Conservation (phyloP, 2,888 invertebrate genomes). For the Metacarcinus magister region DNA sequence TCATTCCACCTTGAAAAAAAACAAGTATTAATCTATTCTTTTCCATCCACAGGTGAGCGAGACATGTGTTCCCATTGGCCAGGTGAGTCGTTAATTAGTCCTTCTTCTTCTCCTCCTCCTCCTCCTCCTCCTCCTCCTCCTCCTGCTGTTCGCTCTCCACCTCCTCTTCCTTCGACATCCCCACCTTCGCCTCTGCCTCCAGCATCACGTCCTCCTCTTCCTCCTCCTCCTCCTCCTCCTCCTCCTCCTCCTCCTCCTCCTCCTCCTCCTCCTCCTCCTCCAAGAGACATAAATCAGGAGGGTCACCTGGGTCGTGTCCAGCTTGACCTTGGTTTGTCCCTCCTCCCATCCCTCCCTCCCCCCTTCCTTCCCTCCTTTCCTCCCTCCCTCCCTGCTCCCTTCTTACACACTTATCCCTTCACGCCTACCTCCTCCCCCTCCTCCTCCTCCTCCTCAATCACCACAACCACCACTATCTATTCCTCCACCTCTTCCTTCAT, state of each 20-base stretch:
- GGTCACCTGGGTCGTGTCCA: slow-evolving; percentile 45
- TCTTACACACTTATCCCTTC: background rate
- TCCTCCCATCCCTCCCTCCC: background rate
- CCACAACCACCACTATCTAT: too few relatives aligned
- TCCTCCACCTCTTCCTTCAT: background rate
- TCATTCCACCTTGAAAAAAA: background rate
- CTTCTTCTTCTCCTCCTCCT: background rate
- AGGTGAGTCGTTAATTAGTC: slow-evolving; percentile 20
- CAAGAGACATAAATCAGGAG: background rate
- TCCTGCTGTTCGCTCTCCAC: too few relatives aligned
- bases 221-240: background rate
- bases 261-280: background rate
- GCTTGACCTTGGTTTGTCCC: background rate
- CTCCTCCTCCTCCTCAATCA: background rate
- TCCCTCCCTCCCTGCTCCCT: background rate
- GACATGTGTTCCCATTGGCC: background rate
- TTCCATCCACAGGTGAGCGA: background rate
- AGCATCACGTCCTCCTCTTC: too few relatives aligned
- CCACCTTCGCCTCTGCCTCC: too few relatives aligned
- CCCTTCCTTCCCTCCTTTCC: background rate
- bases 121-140: background rate
- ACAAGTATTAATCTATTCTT: slow-evolving; percentile 15
- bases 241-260: background rate
- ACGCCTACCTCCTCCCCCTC: background rate
- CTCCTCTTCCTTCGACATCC: too few relatives aligned